Percentiles rank a stretch among this genome's conserved stretches.
These are phyloP conservation scores for Drosophila nigricruria DNA, from an alignment of 2,888 invertebrate species.

Conservation along the genomic window DNA sequence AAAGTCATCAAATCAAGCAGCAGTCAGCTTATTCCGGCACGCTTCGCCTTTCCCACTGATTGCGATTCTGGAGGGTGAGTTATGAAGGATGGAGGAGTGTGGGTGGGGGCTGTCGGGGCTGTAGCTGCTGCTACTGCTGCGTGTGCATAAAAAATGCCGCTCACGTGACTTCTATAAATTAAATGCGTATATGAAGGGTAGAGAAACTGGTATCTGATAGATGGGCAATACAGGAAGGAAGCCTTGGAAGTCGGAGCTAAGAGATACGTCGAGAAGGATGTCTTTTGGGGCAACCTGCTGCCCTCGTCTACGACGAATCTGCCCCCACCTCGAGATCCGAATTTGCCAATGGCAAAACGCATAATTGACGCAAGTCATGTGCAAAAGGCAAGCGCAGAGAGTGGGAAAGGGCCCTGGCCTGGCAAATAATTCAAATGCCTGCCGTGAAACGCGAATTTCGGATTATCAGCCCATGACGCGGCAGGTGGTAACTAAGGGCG, in stretches of 20 bases:
- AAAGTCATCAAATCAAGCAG: slow-evolving; percentile 67
- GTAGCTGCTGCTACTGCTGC: neutral
- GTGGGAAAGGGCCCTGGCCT: neutral
- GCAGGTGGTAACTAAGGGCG: slow-evolving; percentile 30
- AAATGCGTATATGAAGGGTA: slow-evolving; percentile 52
- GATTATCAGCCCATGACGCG: slow-evolving; percentile 50
- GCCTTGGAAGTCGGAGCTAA: slow-evolving; percentile 25
- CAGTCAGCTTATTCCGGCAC: slow-evolving; percentile 53
- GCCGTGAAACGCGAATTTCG: slow-evolving; percentile 42
- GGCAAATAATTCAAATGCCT: slow-evolving; percentile 44
- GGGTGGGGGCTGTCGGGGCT: neutral
- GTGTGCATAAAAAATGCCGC: slow-evolving; percentile 68
- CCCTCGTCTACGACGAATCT: neutral
- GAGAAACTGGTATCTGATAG: slow-evolving; percentile 28
- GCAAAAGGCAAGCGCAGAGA: slow-evolving; percentile 12
- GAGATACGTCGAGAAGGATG: slow-evolving; percentile 5
- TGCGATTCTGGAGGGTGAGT: slow-evolving; percentile 32
- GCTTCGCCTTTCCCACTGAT: slow-evolving; percentile 43
- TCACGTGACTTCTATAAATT: slow-evolving; percentile 77
- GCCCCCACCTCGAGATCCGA: neutral
- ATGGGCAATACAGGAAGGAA: slow-evolving; percentile 39
- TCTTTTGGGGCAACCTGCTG: neutral
- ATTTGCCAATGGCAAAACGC: slow-evolving; percentile 41
- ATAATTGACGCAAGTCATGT: slow-evolving; percentile 72
- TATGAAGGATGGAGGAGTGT: neutral